A percentile compares a stretch with the other conserved stretches of the same genome.
These are phyloP conservation scores for Archegozetes longisetosus DNA, from an alignment of 1,140 invertebrate genomes.

Conservation along the genomic window DNA sequence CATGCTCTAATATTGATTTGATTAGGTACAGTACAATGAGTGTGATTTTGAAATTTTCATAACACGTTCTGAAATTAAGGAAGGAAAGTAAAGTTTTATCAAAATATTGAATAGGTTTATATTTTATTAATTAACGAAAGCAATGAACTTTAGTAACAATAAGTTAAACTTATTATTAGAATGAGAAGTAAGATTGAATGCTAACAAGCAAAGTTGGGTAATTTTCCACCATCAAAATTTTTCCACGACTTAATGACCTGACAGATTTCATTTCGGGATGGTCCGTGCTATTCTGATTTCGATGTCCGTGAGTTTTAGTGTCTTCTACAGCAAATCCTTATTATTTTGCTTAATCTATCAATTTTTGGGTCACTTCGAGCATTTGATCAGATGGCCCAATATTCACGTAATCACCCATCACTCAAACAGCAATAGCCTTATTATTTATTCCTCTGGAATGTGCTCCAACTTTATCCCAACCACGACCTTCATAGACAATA, in stretches of 20 bases:
- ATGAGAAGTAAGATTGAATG: no score
- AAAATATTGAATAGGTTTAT: no score
- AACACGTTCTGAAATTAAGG: no score
- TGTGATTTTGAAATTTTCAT: no score
- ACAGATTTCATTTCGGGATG: slow-evolving; percentile 16
- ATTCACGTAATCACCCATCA: slow-evolving; percentile 23
- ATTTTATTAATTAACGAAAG: no score
- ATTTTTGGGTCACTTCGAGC: slow-evolving; percentile 9
- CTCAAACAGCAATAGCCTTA: slow-evolving; percentile 22
- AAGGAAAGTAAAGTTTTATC: no score
- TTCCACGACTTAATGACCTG: neutral
- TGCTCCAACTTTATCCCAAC: slow-evolving; percentile 25
- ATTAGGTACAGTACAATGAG: no score
- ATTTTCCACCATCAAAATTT: neutral
- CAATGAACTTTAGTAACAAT: no score
- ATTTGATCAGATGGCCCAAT: slow-evolving; percentile 2
- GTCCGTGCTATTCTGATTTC: slow-evolving; percentile 19
- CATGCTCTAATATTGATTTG: no score
- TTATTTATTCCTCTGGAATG: slow-evolving; percentile 26
- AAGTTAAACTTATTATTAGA: no score
- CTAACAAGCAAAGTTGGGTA: neutral
- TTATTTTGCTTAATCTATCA: slow-evolving; percentile 9
- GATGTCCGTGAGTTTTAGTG: slow-evolving; percentile 16
- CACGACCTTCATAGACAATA: slow-evolving; percentile 30
- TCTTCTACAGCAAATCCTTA: neutral